These are phyloP conservation scores for Platycnemis pennipes DNA, from an alignment of 2,888 invertebrate species.

Conservation along the genomic window DNA sequence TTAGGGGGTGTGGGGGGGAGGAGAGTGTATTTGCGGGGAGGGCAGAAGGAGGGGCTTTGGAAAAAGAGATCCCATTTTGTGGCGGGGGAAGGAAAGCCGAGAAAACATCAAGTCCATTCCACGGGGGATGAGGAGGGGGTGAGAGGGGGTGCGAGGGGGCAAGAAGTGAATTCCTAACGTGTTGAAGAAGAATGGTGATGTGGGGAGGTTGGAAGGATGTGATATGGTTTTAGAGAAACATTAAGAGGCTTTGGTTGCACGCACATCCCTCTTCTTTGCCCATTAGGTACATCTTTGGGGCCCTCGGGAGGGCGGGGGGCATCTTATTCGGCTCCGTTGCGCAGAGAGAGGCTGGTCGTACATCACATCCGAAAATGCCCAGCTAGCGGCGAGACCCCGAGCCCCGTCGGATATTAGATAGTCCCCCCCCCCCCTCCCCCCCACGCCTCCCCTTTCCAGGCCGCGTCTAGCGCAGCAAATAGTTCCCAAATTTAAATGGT, in stretches of 20 bases:
- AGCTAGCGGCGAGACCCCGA: background rate
- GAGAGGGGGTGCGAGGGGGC: background rate
- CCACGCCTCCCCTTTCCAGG: background rate
- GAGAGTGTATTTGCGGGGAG: background rate
- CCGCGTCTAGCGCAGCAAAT: slow-evolving; percentile 18
- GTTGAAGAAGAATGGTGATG: slow-evolving; percentile 43
- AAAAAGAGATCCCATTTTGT: slow-evolving; percentile 34
- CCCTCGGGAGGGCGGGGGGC: background rate
- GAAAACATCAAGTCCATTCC: slow-evolving; percentile 65
- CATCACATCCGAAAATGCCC: slow-evolving; percentile 18
- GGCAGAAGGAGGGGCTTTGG: background rate
- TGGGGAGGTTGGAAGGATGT: slow-evolving; percentile 53
- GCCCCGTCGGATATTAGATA: background rate
- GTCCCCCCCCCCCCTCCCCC: background rate
- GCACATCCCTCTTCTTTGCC: slow-evolving; percentile 61
- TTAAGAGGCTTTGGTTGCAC: slow-evolving; percentile 57
- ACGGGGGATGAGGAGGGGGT: background rate
- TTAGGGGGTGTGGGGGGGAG: background rate
- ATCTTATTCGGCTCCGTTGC: background rate
- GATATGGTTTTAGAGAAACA: slow-evolving; percentile 67
- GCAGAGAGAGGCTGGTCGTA: background rate
- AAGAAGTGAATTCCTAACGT: slow-evolving; percentile 61
- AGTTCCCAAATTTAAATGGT: slow-evolving; percentile 32
- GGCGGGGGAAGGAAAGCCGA: slow-evolving; percentile 22
- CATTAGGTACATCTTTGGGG: slow-evolving; percentile 47